phyloP scores from a whole-genome alignment of 2,797 vertebrate species.

The Pampus argenteus region DNA sequence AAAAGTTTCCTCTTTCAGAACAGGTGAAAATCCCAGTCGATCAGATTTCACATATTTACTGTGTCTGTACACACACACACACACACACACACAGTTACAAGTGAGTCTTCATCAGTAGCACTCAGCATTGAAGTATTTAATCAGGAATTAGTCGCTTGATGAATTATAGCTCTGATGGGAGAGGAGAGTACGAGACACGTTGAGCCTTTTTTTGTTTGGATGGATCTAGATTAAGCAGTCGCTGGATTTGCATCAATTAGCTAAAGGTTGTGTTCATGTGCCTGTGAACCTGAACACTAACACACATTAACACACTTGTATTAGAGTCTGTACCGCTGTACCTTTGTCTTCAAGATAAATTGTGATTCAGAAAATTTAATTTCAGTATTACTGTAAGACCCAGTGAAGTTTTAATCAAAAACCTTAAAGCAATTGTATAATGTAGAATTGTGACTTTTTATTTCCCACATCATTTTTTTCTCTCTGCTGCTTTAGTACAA shows the following conservation, averaged over 20 bases:
- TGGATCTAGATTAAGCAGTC: background rate
- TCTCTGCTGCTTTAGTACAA: background rate
- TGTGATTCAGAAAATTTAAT: background rate
- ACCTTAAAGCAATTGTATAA: background rate
- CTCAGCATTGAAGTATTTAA: background rate
- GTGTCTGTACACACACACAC: background rate
- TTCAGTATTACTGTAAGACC: too few species aligned
- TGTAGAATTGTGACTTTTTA: background rate
- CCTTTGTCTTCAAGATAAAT: background rate
- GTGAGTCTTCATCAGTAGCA: slow-evolving; percentile 10
- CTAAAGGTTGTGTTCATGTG: background rate
- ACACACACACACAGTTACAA: slow-evolving; percentile 2
- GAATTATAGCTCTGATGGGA: background rate
- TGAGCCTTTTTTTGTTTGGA: background rate
- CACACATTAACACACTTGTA: too few species aligned
- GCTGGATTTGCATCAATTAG: slow-evolving; percentile 1
- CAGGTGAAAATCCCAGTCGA: background rate
- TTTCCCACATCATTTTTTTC: background rate
- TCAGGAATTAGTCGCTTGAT: slow-evolving; percentile 4
- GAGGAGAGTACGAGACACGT: background rate
- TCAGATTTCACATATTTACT: background rate
- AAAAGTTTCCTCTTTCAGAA: background rate
- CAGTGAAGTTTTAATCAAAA: background rate
- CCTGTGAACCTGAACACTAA: too few species aligned
- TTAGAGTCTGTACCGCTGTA: background rate